Evolutionary conservation across 2,113 vertebrate species (phyloP), one percentile per base, ranked within the genome.

Genomic region (Oxyruncus cristatus): DNA sequence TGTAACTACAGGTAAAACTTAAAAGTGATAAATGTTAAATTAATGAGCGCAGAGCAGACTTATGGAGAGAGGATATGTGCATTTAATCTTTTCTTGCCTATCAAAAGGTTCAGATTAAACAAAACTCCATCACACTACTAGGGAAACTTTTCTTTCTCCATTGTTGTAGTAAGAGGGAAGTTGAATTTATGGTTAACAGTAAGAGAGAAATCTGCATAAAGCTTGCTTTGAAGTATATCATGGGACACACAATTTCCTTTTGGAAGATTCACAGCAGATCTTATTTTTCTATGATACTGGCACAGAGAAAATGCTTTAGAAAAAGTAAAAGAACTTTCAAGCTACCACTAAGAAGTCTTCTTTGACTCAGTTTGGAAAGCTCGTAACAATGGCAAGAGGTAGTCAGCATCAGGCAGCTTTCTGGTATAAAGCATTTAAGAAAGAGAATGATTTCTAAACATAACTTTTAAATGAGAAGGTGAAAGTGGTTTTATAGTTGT

Each of bases 401-500:
- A 37, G 10, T 8, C 23, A 28, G 17, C 26, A 26, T 66, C 44
- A 47, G 12, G 22, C 52, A 62, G 14, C 9, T 11, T 62, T 58
- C 22, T 26, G 5, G 3, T 49, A 41, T 75, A 22, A 74, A 6
- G 5, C 12, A 9, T 47, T 85, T 85, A 47, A 49, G 22, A 39
- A 89, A 27, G 17, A 67, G 4, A 77, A 15, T 44, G 3, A 22
- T 15, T 87, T 80, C 49, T 37, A 74, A 80, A 80, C 58, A 44
- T 46, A 70, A 12, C n/a, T 68, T 23, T 44, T 32, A 33, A 91
- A 65, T 42, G 15, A 50, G 6, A 83, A 5, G 12, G 3, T 61
- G 7, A 33, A 61, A 72, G 12, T 14, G 20, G 3, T 67, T 85
- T 76, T 62, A 23, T 0, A 0, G 1, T 50, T 73, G 35, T 50